phyloP scores from a whole-genome alignment of 2,888 invertebrate species.

The Mimachlamys varia region DNA sequence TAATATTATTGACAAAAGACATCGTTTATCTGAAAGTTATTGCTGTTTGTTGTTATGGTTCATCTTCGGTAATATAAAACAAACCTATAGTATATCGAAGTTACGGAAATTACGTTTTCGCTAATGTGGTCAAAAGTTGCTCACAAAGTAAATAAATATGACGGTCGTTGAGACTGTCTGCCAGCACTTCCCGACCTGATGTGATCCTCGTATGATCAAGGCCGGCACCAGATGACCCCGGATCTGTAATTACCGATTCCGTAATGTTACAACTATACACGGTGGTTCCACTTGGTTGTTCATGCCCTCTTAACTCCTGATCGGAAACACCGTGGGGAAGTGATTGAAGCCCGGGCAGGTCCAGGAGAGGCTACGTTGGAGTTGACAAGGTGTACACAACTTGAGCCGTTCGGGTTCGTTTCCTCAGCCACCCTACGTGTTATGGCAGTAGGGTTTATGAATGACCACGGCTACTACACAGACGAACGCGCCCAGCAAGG shows the following conservation, averaged over 20 bases:
- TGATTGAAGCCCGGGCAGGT: conserved; percentile 6
- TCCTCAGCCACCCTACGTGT: neutral
- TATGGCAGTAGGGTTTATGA: neutral
- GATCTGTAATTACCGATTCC: neutral
- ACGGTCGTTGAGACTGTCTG: neutral
- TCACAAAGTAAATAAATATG: neutral
- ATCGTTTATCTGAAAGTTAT: too few species aligned
- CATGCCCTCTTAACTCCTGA: neutral
- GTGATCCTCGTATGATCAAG: neutral
- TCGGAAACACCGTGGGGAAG: neutral
- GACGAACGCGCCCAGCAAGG: conserved; percentile 20
- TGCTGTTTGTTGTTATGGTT: too few species aligned
- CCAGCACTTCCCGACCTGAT: conserved; percentile 14
- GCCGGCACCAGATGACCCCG: neutral
- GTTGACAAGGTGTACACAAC: conserved; percentile 31
- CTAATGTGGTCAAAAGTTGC: neutral
- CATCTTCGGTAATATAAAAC: neutral
- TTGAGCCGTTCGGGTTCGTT: conserved; percentile 21
- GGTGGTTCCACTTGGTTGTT: neutral
- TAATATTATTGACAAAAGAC: too few species aligned
- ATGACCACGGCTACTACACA: conserved; percentile 27
- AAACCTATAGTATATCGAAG: neutral
- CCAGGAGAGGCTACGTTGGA: neutral
- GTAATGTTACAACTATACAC: conserved; percentile 4
- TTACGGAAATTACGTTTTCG: neutral